phyloP scores from a whole-genome alignment of 2,797 vertebrate genomes.

The Babyrousa celebensis region DNA sequence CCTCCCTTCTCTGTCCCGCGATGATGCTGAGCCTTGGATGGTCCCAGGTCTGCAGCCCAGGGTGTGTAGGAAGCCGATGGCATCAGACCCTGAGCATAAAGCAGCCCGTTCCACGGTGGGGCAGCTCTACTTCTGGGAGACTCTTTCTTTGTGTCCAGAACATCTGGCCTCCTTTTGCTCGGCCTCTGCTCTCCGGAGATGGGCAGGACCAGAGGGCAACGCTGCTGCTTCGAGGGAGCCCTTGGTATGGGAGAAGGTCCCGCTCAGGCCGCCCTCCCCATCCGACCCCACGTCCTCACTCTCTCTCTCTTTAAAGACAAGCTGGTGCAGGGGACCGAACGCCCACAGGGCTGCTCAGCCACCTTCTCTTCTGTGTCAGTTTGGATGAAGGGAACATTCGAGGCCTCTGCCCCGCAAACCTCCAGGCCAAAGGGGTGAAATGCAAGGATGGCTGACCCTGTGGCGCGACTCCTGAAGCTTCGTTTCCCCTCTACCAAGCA shows the following conservation, averaged over 20 bases:
- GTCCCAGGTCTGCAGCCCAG: rapidly evolving
- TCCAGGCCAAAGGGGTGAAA: not conserved
- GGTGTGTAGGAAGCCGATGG: not conserved
- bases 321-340: rapidly evolving
- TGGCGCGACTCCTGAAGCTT: not conserved
- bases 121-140: no score
- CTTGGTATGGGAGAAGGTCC: not conserved
- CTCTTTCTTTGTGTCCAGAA: not conserved
- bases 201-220: rapidly evolving
- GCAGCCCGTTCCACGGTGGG: rapidly evolving
- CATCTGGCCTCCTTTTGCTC: not conserved
- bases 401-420: not conserved
- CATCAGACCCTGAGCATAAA: rapidly evolving
- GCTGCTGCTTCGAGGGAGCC: not conserved
- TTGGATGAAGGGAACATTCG: not conserved
- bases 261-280: rapidly evolving
- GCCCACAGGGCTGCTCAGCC: rapidly evolving
- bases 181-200: not conserved
- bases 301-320: not conserved
- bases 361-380: not conserved
- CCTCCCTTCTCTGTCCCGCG: rapidly evolving
- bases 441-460: not conserved
- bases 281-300: not conserved
- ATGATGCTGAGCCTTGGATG: no score
- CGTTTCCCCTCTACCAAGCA: not conserved